These are phyloP conservation scores for Panagrolaimus sp. DNA, from an alignment of 1,140 invertebrate species.

Conservation along the genomic window DNA sequence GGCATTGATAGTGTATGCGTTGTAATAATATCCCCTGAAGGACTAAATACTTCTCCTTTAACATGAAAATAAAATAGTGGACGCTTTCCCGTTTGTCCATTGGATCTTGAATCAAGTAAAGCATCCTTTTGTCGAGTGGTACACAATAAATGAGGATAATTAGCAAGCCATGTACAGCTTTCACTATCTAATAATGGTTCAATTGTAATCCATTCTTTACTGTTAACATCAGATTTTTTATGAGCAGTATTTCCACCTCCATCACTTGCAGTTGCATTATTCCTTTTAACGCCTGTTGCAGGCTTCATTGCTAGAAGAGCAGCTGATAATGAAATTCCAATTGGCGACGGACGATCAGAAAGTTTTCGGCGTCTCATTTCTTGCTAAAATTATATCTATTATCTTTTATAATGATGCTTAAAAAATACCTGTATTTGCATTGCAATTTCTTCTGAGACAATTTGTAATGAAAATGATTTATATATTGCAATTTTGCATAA, in stretches of 20 bases:
- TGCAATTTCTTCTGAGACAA: conserved; percentile 54
- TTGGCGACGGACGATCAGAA: conserved; percentile 55
- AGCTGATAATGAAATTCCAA: conserved; percentile 42
- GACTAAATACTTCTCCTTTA: conserved; percentile 50
- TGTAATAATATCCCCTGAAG: conserved; percentile 46
- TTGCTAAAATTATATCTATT: conserved; percentile 28
- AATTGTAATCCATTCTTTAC: conserved; percentile 54
- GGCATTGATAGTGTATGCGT: conserved; percentile 56
- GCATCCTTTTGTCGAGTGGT: conserved; percentile 55
- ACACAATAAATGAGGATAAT: conserved; percentile 54
- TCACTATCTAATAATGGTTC: conserved; percentile 55
- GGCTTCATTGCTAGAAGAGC: conserved; percentile 50
- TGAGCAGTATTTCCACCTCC: conserved; percentile 55
- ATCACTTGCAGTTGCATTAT: conserved; percentile 44
- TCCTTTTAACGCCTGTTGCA: conserved; percentile 39
- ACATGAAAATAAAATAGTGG: conserved; percentile 58
- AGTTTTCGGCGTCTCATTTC: conserved; percentile 54
- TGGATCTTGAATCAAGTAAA: conserved; percentile 46
- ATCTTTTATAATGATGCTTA: conserved; percentile 4
- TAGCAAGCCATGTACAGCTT: conserved; percentile 54
- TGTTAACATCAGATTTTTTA: conserved; percentile 57
- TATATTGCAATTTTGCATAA: conserved; percentile 41
- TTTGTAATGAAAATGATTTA: conserved; percentile 42
- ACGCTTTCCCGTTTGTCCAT: conserved; percentile 50
- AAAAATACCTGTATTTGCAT: conserved; percentile 54